Evolutionary conservation across 2,797 vertebrate species (phyloP).

Genomic region (Rhinella marina): DNA sequence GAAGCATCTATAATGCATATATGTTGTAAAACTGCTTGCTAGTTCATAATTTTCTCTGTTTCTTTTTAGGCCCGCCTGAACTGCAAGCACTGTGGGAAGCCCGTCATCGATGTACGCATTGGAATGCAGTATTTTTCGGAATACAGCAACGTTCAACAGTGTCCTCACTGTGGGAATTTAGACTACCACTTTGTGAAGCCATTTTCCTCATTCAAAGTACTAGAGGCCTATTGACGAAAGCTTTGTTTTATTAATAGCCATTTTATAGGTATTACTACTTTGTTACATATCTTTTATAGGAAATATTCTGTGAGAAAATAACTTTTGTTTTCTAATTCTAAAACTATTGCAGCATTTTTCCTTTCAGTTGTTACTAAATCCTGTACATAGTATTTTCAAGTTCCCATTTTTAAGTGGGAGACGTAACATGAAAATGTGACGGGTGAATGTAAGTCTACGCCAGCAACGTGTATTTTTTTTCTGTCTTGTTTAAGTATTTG

Average conservation of each 20-base stretch:
- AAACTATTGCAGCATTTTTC: constrained; percentile 52
- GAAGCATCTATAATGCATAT: background rate
- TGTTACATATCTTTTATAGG: constrained; percentile 84
- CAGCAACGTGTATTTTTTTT: constrained; percentile 69
- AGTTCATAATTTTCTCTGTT: background rate
- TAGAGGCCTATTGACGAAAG: constrained; percentile 99
- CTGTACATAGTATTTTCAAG: constrained; percentile 47
- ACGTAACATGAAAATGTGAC: constrained; percentile 76
- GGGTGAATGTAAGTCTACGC: constrained; percentile 91
- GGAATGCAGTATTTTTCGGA: constrained; percentile 99
- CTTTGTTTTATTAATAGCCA: constrained; percentile 89
- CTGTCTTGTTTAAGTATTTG: constrained; percentile 42
- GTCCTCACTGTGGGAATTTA: constrained; percentile 98
- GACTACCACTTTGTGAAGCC: constrained; percentile 99
- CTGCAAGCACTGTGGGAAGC: constrained; percentile 99
- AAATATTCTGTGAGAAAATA: constrained; percentile 76
- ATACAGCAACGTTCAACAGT: constrained; percentile 99
- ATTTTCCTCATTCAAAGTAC: constrained; percentile 98
- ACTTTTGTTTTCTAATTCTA: constrained; percentile 78
- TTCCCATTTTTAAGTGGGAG: constrained; percentile 36
- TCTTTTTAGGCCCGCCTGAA: constrained; percentile 90
- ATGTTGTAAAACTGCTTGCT: background rate
- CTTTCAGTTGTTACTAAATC: constrained; percentile 64
- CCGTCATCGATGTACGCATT: constrained; percentile 95
- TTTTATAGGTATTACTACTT: constrained; percentile 84